Percentiles rank a stretch among this genome's conserved stretches.
Conservation (phyloP, 2,888 invertebrate genomes). For the Torymus tubicola region DNA sequence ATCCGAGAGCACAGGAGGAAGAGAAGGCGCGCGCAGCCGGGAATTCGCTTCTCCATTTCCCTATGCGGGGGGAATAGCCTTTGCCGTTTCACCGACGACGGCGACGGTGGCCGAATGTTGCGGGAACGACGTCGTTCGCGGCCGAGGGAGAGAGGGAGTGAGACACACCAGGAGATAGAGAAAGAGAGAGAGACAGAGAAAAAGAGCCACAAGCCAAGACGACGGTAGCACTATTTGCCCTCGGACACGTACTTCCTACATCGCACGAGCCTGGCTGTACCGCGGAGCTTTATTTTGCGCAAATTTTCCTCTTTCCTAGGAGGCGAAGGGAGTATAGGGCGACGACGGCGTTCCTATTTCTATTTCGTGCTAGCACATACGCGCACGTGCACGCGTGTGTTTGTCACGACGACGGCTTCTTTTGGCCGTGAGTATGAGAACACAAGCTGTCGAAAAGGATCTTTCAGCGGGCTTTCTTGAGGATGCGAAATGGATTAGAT, state of each 20-base stretch:
- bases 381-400: not conserved
- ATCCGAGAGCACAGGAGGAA: too few species aligned
- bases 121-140: constrained; percentile 50
- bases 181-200: constrained; percentile 5
- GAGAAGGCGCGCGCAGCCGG: not conserved
- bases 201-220: too few species aligned
- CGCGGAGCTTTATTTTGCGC: constrained; percentile 45
- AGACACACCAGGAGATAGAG: not conserved
- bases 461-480: too few species aligned
- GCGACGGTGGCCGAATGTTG: constrained; percentile 18
- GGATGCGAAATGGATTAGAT: too few species aligned
- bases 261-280: constrained; percentile 16
- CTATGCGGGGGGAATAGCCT: constrained; percentile 16
- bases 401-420: too few species aligned
- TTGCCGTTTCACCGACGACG: constrained; percentile 3
- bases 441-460: too few species aligned
- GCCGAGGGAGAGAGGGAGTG: not conserved
- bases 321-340: not conserved
- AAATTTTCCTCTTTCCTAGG: constrained; percentile 39
- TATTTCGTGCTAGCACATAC: not conserved
- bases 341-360: not conserved
- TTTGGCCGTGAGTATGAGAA: too few species aligned
- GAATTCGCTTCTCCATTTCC: constrained; percentile 45
- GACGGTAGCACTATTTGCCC: constrained; percentile 44
- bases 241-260: constrained; percentile 45